Evolutionary conservation across 2,797 vertebrate genomes (phyloP).

Genomic region (Pseudocheirus occidentalis): DNA sequence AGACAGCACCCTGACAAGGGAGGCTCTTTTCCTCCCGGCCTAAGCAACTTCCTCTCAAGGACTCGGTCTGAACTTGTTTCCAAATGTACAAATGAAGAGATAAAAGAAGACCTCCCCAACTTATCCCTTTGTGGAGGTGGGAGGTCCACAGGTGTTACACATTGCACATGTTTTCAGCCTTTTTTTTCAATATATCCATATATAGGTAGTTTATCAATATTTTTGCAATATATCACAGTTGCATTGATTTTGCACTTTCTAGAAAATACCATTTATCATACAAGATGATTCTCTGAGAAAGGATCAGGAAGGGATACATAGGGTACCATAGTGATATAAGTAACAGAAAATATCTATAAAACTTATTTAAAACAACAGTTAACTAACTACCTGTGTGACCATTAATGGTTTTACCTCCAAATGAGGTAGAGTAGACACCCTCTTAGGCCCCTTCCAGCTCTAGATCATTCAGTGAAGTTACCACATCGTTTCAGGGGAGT

Average conservation of each 20-base stretch:
- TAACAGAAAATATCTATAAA: not conserved
- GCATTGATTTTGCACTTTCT: not conserved
- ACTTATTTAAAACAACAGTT: not conserved
- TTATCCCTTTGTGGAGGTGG: not conserved
- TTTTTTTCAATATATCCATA: not conserved
- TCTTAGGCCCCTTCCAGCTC: not conserved
- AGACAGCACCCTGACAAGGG: not conserved
- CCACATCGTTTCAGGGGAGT: not conserved
- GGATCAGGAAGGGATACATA: not conserved
- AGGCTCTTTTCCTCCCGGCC: not conserved
- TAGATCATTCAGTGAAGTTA: not conserved
- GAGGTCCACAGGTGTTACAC: not conserved
- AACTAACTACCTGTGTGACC: not conserved
- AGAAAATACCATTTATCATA: not conserved
- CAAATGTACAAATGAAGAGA: not conserved
- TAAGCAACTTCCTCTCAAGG: not conserved
- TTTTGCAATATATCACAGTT: not conserved
- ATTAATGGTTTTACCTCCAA: not conserved
- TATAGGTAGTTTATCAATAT: no score
- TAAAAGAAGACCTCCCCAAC: not conserved
- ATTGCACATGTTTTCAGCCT: not conserved
- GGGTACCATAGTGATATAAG: not conserved
- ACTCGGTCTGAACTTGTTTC: not conserved
- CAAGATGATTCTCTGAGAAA: not conserved
- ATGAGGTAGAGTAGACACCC: not conserved